Evolutionary conservation across 1,140 invertebrate species (phyloP).

Genomic region (Chionoecetes opilio): DNA sequence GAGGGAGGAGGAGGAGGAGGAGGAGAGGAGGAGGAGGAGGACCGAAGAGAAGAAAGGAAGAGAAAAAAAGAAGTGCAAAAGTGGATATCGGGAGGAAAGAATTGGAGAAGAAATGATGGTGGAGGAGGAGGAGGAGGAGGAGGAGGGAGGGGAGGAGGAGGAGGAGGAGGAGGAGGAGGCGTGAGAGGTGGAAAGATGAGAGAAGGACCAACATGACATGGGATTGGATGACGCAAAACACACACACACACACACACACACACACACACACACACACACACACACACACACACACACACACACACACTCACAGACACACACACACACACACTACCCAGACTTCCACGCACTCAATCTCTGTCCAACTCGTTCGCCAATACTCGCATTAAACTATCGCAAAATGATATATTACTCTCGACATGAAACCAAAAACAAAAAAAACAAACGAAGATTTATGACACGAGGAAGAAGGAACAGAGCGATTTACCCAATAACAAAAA

Average conservation of each 20-base stretch:
- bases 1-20: background rate
- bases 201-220: background rate
- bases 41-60: background rate
- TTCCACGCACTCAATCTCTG: no score
- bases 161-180: background rate
- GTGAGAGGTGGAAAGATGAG: background rate
- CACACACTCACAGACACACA: background rate
- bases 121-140: slow-evolving; percentile 7
- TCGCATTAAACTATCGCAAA: no score
- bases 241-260: no score
- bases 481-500: no score
- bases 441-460: no score
- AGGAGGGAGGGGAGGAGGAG: background rate
- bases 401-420: no score
- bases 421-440: no score
- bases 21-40: background rate
- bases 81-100: background rate
- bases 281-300: background rate
- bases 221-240: background rate
- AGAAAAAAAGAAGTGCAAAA: background rate
- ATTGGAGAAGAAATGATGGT: background rate
- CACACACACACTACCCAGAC: no score
- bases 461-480: no score
- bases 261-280: background rate
- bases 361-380: no score